phyloP scores from a whole-genome alignment of 2,888 invertebrate species.

The Aquatica leii region DNA sequence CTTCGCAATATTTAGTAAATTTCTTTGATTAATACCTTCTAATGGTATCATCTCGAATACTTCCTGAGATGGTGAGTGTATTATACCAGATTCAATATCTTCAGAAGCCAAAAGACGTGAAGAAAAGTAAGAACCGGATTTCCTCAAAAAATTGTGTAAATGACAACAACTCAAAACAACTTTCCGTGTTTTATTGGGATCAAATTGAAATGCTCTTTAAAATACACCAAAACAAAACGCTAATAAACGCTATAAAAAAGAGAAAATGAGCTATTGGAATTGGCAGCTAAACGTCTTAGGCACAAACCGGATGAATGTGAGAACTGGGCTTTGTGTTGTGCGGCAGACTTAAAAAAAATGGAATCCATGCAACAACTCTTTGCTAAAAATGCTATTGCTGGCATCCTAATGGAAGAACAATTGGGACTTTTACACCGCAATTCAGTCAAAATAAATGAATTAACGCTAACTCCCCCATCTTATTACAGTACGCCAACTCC shows the following conservation, averaged over 20 bases:
- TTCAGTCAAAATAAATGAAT: background rate
- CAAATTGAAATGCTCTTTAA: background rate
- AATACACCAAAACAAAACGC: constrained; percentile 19
- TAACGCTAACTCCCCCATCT: background rate
- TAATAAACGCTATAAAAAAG: constrained; percentile 10
- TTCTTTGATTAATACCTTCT: background rate
- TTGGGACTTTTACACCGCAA: background rate
- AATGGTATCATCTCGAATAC: too few relatives aligned
- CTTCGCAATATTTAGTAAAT: background rate
- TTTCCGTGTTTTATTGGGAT: background rate
- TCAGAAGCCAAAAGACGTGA: background rate
- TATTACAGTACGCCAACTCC: too few relatives aligned
- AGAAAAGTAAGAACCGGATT: background rate
- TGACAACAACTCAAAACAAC: background rate
- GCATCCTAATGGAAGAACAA: background rate
- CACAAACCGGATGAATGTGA: background rate
- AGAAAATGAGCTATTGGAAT: background rate
- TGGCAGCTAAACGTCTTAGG: background rate
- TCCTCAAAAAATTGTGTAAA: background rate
- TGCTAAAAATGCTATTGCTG: background rate
- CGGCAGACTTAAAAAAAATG: background rate
- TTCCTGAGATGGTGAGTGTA: too few relatives aligned
- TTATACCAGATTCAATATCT: too few relatives aligned
- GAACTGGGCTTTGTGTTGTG: background rate
- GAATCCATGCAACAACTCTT: too few relatives aligned